Base-by-base conservation (phyloP, 1,140 invertebrate species). In the Drosophila eugracilis region DNA sequence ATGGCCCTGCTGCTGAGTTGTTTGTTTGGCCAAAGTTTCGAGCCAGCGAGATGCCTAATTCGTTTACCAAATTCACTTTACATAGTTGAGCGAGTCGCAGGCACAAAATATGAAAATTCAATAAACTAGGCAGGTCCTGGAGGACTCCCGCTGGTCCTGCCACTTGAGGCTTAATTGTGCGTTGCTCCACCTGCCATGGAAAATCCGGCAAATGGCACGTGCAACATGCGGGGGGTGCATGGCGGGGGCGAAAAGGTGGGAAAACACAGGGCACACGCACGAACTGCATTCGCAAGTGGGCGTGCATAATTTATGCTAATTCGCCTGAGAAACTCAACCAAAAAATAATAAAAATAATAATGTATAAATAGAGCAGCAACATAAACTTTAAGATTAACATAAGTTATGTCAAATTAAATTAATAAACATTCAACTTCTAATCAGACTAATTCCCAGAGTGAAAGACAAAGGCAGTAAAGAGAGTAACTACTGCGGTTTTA, bases 221-320 rank as follows among this genome's bases (percentile, higher is more conserved):
- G 81, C 73, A 83, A 48, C 55, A 47, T 37, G 28, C 5, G 6
- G 17, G 9, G n/a, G 34, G 17, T 12, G 34, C n/a, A n/a, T 3
- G 28, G 10, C 47, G 17, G 14, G 7, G 1, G 36, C 17, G n/a
- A n/a, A 45, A 32, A 32, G 21, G 37, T 17, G 44, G 32, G 2
- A 12, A 19, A 21, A 21, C 17, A 21, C 15, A 36, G 36, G 36
- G 14, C 15, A 54, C 83, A 86, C 83, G 83, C 83, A 86, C 83
- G 83, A 88, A 73, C 55, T 88, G 75, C 83, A 86, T 63, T 88
- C 42, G 83, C 78, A 86, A 86, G 83, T 86, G 83, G 83, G 83
- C 83, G 83, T 88, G 83, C 83, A 86, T 86, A 86, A 86, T 86
- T 86, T 86, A 88, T 88, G 83, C 57, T 86, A 88, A 86, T 86